Percentiles rank a stretch among this genome's conserved stretches.
Evolutionary conservation across 2,113 vertebrate genomes (phyloP).

Genomic region (Tragelaphus scriptus): DNA sequence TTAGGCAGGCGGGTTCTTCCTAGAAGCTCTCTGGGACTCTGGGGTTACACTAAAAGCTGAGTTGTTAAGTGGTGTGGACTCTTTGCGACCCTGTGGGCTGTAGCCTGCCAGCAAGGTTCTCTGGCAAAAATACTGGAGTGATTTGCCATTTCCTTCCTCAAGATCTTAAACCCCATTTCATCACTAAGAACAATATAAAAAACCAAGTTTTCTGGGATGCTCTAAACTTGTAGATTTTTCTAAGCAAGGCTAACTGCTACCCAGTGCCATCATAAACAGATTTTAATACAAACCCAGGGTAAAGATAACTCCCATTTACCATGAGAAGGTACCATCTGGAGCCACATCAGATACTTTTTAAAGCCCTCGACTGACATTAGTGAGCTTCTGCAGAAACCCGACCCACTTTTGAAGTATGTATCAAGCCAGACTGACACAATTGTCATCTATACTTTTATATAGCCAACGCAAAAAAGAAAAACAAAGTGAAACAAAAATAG

Average conservation of each 20-base stretch:
- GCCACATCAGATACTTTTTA: background rate
- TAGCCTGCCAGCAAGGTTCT: background rate
- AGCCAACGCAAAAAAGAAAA: background rate
- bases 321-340: background rate
- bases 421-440: background rate
- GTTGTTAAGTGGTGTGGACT: background rate
- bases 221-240: background rate
- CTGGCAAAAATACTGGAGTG: background rate
- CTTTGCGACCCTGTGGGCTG: background rate
- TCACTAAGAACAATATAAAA: background rate
- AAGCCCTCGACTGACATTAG: background rate
- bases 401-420: background rate
- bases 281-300: background rate
- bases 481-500: slow-evolving; percentile 16
- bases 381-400: background rate
- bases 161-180: background rate
- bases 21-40: background rate
- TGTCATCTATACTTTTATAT: background rate
- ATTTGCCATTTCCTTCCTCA: background rate
- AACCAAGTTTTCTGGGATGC: background rate
- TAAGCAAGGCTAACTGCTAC: background rate
- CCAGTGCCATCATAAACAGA: background rate
- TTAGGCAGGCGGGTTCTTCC: background rate
- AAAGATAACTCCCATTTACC: background rate
- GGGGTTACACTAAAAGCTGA: background rate